Conservation (phyloP, 2,797 vertebrate species). For the Columba guinea region DNA sequence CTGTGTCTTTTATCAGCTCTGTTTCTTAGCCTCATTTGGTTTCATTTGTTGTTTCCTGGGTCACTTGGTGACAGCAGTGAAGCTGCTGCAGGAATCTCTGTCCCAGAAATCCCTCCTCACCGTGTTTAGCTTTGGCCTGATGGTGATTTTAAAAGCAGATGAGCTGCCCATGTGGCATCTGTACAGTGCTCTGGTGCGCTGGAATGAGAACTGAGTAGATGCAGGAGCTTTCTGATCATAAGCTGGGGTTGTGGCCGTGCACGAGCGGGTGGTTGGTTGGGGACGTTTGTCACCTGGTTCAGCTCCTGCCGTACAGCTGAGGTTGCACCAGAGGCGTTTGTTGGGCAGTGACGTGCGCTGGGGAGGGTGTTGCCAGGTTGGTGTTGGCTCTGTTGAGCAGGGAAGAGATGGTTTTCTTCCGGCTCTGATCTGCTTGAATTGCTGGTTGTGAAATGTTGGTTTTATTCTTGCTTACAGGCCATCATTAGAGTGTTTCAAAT, state of each 20-base stretch:
- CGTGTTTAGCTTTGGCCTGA: accelerated
- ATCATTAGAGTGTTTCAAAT: background rate
- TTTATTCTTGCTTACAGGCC: background rate
- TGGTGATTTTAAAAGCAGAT: background rate
- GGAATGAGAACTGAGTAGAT: background rate
- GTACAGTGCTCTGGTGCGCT: background rate
- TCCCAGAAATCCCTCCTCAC: background rate
- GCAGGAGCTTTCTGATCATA: background rate
- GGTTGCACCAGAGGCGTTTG: background rate
- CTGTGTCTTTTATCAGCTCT: background rate
- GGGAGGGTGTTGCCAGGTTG: background rate
- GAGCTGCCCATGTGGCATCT: background rate
- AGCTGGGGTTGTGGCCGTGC: background rate
- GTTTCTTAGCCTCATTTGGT: background rate
- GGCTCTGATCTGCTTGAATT: background rate
- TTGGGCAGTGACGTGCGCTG: background rate
- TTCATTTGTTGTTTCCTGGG: background rate
- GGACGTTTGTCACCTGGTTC: background rate
- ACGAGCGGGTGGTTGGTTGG: background rate
- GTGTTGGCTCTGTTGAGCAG: background rate
- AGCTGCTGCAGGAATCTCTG: background rate
- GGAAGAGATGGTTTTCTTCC: background rate
- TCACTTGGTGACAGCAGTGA: background rate
- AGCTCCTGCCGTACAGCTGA: background rate
- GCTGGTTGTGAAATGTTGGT: background rate